phyloP scores from a whole-genome alignment of 2,888 invertebrate species.

The Ariolimax columbianus region DNA sequence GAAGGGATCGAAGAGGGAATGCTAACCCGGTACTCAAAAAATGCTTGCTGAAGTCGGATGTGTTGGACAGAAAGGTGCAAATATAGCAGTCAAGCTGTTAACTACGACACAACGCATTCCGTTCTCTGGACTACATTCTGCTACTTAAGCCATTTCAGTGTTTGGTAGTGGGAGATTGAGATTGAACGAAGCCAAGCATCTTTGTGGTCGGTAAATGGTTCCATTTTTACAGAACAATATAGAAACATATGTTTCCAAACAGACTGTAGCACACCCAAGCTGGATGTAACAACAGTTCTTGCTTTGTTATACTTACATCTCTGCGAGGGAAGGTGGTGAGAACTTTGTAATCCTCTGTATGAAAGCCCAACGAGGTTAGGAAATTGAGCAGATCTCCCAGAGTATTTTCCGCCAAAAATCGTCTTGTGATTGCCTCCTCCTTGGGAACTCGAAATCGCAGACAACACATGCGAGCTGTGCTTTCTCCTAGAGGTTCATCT shows the following conservation, averaged over 20 bases:
- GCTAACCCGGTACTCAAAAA: too few species aligned
- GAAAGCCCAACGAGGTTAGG: conserved; percentile 92
- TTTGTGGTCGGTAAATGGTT: too few species aligned
- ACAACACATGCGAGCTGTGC: conserved; percentile 68
- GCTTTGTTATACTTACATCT: conserved; percentile 86
- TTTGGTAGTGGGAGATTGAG: too few species aligned
- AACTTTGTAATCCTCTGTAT: conserved; percentile 91
- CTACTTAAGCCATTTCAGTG: too few species aligned
- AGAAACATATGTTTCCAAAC: neutral
- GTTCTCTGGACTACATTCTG: too few species aligned
- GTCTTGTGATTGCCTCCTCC: conserved; percentile 87
- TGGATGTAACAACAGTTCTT: neutral
- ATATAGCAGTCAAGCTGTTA: too few species aligned
- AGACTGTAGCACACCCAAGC: neutral
- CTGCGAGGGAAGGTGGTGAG: conserved; percentile 95
- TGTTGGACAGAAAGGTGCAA: too few species aligned
- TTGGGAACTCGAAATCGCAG: conserved; percentile 90
- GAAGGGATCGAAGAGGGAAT: too few species aligned
- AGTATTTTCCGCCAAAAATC: conserved; percentile 84
- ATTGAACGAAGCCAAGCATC: too few species aligned
- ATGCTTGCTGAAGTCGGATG: too few species aligned
- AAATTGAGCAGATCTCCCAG: conserved; percentile 89
- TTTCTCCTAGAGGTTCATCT: conserved; percentile 77
- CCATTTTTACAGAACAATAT: neutral
- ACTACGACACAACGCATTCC: too few species aligned